Evolutionary conservation across 2,113 vertebrate species (phyloP).

Genomic region (Vulpes vulpes): DNA sequence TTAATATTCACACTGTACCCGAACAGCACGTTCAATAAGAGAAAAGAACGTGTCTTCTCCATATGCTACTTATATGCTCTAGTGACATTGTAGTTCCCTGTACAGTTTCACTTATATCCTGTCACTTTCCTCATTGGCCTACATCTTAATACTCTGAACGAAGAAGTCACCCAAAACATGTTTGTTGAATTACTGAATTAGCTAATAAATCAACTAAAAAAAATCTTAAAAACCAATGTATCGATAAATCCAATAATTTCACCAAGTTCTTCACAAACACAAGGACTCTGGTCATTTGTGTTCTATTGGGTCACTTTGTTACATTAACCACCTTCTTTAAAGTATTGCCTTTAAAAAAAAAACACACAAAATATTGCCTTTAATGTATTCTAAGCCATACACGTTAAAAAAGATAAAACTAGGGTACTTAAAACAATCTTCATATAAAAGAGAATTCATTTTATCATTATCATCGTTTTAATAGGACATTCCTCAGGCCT

Average conservation of each 20-base stretch:
- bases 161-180: not conserved
- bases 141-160: not conserved
- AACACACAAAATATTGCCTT: not conserved
- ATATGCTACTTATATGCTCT: not conserved
- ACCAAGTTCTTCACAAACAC: not conserved
- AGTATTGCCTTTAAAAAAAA: constrained; percentile 19
- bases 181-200: not conserved
- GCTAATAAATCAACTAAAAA: not conserved
- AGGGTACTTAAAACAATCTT: not conserved
- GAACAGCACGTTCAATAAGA: not conserved
- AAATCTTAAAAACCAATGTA: not conserved
- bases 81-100: fast-evolving
- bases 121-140: not conserved
- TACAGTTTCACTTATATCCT: not conserved
- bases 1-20: not conserved
- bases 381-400: not conserved
- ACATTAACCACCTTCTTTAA: not conserved
- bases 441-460: not conserved
- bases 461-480: not conserved
- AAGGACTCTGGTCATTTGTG: not conserved
- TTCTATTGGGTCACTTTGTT: not conserved
- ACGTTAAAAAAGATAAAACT: not conserved
- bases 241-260: not conserved
- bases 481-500: not conserved
- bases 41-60: not conserved